These are phyloP conservation scores for Melanotaenia pygmaea DNA, from an alignment of 2,797 vertebrate species.

Conservation along the genomic window DNA sequence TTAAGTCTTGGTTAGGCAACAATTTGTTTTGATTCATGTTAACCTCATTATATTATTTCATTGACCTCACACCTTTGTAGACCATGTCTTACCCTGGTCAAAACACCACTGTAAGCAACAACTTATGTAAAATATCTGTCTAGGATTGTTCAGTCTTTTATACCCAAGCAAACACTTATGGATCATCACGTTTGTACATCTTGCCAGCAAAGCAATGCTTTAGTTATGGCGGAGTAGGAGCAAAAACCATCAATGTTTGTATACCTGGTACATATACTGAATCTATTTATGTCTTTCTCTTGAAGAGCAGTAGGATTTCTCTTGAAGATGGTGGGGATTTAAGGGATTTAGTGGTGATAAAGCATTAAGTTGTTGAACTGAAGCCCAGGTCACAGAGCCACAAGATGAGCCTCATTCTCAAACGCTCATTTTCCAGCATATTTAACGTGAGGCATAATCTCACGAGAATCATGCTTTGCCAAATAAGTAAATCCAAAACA, in stretches of 20 bases:
- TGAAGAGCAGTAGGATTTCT: slow-evolving; percentile 15
- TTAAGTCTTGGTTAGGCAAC: slow-evolving; percentile 19
- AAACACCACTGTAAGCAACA: slow-evolving; percentile 48
- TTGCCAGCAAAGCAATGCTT: slow-evolving; percentile 43
- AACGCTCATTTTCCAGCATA: slow-evolving; percentile 22
- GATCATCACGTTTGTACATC: slow-evolving; percentile 54
- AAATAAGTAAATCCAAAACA: slow-evolving; percentile 22
- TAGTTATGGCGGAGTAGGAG: slow-evolving; percentile 8
- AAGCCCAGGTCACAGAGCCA: slow-evolving; percentile 54
- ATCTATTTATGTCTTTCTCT: slow-evolving; percentile 36
- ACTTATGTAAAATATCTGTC: slow-evolving; percentile 52
- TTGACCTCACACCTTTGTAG: slow-evolving; percentile 28
- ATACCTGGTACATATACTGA: slow-evolving; percentile 30
- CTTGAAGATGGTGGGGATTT: slow-evolving; percentile 51
- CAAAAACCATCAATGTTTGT: slow-evolving; percentile 25
- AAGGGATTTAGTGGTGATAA: slow-evolving; percentile 55
- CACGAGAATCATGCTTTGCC: slow-evolving; percentile 9
- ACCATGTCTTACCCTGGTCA: slow-evolving; percentile 37
- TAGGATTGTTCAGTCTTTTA: slow-evolving; percentile 43
- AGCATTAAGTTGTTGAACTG: slow-evolving; percentile 56
- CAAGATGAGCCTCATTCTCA: slow-evolving; percentile 46
- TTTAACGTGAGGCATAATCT: slow-evolving; percentile 35
- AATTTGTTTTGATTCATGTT: slow-evolving; percentile 35
- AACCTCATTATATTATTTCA: slow-evolving; percentile 51
- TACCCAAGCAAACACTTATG: slow-evolving; percentile 62